Conservation (phyloP, 2,888 invertebrate genomes). For the Stratiomys singularior region DNA sequence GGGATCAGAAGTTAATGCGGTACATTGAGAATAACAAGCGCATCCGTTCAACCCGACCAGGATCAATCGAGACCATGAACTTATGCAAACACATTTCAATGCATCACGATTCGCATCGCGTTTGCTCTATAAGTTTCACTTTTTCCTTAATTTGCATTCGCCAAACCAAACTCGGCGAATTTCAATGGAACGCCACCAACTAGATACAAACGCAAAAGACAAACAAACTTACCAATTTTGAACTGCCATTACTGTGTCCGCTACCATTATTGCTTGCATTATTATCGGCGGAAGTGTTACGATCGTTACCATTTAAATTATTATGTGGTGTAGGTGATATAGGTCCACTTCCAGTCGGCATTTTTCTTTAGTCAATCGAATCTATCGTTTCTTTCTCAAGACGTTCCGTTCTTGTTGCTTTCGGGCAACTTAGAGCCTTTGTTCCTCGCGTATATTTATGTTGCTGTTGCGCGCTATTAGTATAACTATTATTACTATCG, state of each 20-base stretch:
- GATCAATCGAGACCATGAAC: too few species aligned
- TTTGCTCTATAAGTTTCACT: background rate
- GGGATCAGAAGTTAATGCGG: too few species aligned
- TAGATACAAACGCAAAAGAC: background rate
- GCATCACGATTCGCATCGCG: too few species aligned
- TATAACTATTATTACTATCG: constrained; percentile 15
- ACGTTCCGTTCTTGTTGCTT: constrained; percentile 10
- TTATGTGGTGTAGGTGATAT: constrained; percentile 49
- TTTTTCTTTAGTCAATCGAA: constrained; percentile 41
- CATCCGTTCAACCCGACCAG: too few species aligned
- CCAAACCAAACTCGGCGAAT: background rate
- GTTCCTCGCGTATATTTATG: background rate
- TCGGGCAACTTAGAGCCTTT: background rate
- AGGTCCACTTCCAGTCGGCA: constrained; percentile 51
- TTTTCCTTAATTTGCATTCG: too few species aligned
- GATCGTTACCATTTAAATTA: constrained; percentile 46
- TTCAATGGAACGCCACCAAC: background rate
- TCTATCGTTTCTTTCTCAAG: constrained; percentile 29
- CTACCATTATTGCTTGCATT: constrained; percentile 23
- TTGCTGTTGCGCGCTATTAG: background rate
- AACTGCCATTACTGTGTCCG: constrained; percentile 43
- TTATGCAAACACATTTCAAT: too few species aligned
- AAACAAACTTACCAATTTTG: constrained; percentile 48
- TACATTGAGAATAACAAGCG: too few species aligned
- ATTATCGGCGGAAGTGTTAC: constrained; percentile 29